Evolutionary conservation across 2,113 vertebrate genomes (phyloP).

Genomic region (Petaurus breviceps): DNA sequence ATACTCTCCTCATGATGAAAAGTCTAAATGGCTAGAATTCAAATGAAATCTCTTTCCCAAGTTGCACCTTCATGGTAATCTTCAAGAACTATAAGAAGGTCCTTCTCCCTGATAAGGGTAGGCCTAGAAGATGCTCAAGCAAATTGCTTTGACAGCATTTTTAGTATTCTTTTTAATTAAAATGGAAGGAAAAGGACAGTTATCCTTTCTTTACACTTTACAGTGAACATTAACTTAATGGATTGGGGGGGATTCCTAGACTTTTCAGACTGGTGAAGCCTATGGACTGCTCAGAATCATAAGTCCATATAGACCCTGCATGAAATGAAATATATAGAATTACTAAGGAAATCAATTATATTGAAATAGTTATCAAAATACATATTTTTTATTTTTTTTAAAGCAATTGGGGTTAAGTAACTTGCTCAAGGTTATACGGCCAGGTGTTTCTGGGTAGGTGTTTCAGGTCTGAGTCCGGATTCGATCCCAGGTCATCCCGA

Average conservation of each 20-base stretch:
- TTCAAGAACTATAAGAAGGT: neutral
- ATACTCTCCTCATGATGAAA: neutral
- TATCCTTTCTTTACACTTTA: neutral
- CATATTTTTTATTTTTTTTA: too few relatives aligned
- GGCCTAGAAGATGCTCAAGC: neutral
- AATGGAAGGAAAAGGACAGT: slow-evolving; percentile 4
- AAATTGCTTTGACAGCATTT: neutral
- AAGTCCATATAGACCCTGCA: too few relatives aligned
- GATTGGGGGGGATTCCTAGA: neutral
- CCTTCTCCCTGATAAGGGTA: neutral
- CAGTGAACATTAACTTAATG: neutral
- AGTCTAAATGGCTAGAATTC: neutral
- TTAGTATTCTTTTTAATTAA: neutral
- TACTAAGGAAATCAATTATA: neutral
- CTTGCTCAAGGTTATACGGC: too few relatives aligned
- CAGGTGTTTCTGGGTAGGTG: too few relatives aligned
- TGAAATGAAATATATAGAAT: neutral
- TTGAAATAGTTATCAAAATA: neutral
- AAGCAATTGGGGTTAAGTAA: too few relatives aligned
- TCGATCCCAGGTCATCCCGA: too few relatives aligned
- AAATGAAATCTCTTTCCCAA: slow-evolving; percentile 7
- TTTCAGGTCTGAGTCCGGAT: too few relatives aligned
- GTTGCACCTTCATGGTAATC: neutral
- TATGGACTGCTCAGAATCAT: neutral
- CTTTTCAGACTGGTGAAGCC: neutral